These are phyloP conservation scores for Myzus persicae DNA, from an alignment of 1,140 invertebrate genomes.

Conservation along the genomic window DNA sequence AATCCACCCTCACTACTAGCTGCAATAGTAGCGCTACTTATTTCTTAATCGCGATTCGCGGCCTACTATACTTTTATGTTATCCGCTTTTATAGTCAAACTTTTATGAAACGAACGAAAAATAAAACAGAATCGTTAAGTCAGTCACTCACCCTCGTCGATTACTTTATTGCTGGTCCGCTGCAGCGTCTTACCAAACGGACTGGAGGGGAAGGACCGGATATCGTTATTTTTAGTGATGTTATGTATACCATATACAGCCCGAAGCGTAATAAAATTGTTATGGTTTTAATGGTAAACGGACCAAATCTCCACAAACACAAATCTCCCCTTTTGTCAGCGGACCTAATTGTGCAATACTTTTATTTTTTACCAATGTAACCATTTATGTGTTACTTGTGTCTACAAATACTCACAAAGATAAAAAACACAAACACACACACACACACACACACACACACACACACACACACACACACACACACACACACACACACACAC, in stretches of 20 bases:
- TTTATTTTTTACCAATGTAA: not conserved
- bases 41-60: not conserved
- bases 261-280: not conserved
- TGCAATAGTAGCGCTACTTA: not conserved
- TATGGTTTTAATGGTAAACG: not conserved
- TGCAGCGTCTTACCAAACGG: not conserved
- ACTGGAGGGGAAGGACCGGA: not conserved
- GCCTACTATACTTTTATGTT: not conserved
- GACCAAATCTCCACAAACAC: conserved; percentile 14
- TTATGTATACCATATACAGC: not conserved
- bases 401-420: not conserved
- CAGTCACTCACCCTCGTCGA: not conserved
- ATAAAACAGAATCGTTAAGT: conserved; percentile 4
- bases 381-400: not conserved
- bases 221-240: conserved; percentile 19
- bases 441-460: not conserved
- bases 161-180: conserved; percentile 7
- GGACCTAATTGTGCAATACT: not conserved
- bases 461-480: not conserved
- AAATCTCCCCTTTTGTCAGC: not conserved
- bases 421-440: not conserved
- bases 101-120: not conserved
- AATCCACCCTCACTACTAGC: not conserved
- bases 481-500: not conserved
- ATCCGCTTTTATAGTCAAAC: not conserved